Evolutionary conservation across 1,140 invertebrate genomes (phyloP).

Genomic region (Nymphalis io): DNA sequence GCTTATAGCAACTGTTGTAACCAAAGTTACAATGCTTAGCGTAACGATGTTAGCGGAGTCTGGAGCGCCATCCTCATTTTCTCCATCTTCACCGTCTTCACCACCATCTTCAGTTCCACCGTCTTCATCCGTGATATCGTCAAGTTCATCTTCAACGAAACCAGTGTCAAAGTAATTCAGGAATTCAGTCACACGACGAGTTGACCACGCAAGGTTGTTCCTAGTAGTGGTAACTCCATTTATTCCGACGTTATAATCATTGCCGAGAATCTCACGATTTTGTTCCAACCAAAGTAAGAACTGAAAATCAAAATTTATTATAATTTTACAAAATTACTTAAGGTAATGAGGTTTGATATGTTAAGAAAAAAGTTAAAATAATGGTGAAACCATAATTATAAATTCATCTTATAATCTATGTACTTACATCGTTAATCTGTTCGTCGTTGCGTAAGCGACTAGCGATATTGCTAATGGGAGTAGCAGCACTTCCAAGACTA

Average conservation of each 20-base stretch:
- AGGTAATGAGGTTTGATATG: too few relatives aligned
- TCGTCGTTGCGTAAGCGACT: constrained; percentile 68
- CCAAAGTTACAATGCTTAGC: constrained; percentile 48
- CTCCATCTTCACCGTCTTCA: constrained; percentile 17
- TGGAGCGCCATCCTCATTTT: constrained; percentile 18
- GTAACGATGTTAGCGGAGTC: constrained; percentile 51
- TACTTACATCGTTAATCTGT: constrained; percentile 63
- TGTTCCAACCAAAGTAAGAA: constrained; percentile 55
- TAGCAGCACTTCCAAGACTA: constrained; percentile 65
- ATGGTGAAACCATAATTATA: too few relatives aligned
- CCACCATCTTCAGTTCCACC: constrained; percentile 13
- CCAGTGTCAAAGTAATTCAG: constrained; percentile 56
- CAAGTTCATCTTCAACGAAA: constrained; percentile 55
- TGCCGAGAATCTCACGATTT: constrained; percentile 46
- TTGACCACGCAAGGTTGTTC: constrained; percentile 54
- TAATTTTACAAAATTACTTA: neutral
- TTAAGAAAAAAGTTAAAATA: too few relatives aligned
- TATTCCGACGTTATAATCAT: constrained; percentile 48
- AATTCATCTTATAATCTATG: neutral
- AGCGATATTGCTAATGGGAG: constrained; percentile 74
- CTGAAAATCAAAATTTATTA: constrained; percentile 43
- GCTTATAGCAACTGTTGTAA: constrained; percentile 45
- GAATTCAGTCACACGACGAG: constrained; percentile 50
- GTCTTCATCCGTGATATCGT: constrained; percentile 31
- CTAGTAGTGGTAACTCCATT: constrained; percentile 46